These are phyloP conservation scores for Enoplosus armatus DNA, from an alignment of 2,797 vertebrate species.

Conservation along the genomic window DNA sequence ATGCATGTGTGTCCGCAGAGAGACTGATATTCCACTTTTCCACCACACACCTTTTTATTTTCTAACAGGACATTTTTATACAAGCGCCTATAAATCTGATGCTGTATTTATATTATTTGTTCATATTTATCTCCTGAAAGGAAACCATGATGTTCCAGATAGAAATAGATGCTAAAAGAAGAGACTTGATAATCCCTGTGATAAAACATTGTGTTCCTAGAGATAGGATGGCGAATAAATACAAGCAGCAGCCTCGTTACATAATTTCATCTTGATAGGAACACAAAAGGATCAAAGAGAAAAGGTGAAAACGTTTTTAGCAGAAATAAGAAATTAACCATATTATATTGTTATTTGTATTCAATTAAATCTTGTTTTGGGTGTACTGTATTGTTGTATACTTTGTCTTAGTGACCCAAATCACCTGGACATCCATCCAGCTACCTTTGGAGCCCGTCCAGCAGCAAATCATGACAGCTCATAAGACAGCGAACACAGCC, in stretches of 20 bases:
- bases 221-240: background rate
- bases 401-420: background rate
- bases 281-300: constrained; percentile 1
- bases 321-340: background rate
- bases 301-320: background rate
- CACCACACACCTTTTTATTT: constrained; percentile 13
- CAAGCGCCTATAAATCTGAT: constrained; percentile 4
- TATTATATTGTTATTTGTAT: background rate
- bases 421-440: background rate
- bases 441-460: background rate
- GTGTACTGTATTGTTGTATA: background rate
- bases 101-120: constrained; percentile 5
- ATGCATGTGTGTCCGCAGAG: constrained; percentile 39
- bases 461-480: constrained; percentile 17
- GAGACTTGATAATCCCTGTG: background rate
- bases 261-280: constrained; percentile 30
- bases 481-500: background rate
- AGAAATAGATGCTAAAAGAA: constrained; percentile 2
- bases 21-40: constrained; percentile 40
- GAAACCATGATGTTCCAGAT: constrained; percentile 7
- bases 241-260: constrained; percentile 21
- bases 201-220: constrained; percentile 26
- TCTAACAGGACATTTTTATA: constrained; percentile 22
- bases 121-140: constrained; percentile 5
- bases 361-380: background rate